Evolutionary conservation across 2,113 vertebrate species (phyloP).

Genomic region (Corythornis madagascariensis): DNA sequence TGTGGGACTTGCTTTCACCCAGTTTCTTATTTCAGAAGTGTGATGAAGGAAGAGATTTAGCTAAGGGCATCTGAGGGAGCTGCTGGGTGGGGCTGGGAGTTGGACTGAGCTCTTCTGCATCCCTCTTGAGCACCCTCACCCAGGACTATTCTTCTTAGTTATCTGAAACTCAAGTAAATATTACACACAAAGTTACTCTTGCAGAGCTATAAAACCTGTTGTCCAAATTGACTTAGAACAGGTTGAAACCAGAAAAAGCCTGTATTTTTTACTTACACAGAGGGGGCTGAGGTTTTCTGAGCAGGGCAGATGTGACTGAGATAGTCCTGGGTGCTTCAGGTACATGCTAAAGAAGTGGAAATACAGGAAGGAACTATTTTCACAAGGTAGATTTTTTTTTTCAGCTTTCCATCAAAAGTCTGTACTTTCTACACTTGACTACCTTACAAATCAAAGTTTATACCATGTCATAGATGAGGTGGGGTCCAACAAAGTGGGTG

Average conservation of each 20-base stretch:
- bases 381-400: background rate
- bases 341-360: background rate
- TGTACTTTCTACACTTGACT: background rate
- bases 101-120: background rate
- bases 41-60: background rate
- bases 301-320: constrained; percentile 21
- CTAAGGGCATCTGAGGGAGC: background rate
- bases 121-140: background rate
- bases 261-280: constrained; percentile 40
- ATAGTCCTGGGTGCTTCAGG: constrained; percentile 18
- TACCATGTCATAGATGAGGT: background rate
- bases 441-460: background rate
- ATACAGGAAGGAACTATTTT: constrained; percentile 25
- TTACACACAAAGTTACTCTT: constrained; percentile 38
- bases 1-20: background rate
- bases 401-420: background rate
- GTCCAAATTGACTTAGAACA: constrained; percentile 54
- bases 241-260: constrained; percentile 58
- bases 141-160: background rate
- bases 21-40: background rate
- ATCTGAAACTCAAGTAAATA: constrained; percentile 59
- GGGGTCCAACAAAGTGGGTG: background rate
- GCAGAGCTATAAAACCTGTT: constrained; percentile 54
- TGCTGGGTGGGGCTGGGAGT: background rate
- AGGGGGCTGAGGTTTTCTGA: constrained; percentile 9